Evolutionary conservation across 2,113 vertebrate genomes (phyloP), one percentile per base, ranked within the genome.

Genomic region (Pelmatolapia mariae): DNA sequence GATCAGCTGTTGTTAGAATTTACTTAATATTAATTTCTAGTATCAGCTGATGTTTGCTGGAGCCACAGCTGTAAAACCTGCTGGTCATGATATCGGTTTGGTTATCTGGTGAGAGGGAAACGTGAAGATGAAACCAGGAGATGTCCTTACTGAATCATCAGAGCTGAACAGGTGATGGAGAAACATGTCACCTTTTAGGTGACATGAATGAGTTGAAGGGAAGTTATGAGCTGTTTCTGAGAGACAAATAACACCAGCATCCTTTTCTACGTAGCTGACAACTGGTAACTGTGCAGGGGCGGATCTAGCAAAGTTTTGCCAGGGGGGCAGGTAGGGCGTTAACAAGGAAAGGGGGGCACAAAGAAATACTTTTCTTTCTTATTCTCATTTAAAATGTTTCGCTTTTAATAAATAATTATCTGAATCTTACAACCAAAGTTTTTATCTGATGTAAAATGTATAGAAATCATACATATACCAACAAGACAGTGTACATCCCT

Each of bases 11-110:
- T 24, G 53, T 12, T 54, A 54, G 10, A 22, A 54, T 54, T 54
- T 54, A 26, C 22, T 54, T 54, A 22, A 54, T 54, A 54, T 54
- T 22, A 4, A 2, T 53, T 53, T 22, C 52, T 22, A 53, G 19
- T 22, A 22, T 53, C 19, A 53, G 1, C 19, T 53, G 52, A 53
- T 22, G 19, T 53, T 53, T 22, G 10, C 19, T 53, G 52, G 52
- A 22, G 52, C 52, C 19, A 22, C 52, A 53, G 52, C 5, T 1
- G 19, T n/a, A 53, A 53, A 53, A 8, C 0, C 19, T n/a, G 9
- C 19, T n/a, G 9, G 19, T 53, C 19, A 53, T 53, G 50, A 53
- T 1, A 4, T n/a, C 0, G 1, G 19, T 10, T 53, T 2, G 5
- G 9, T 1, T 53, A 53, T 53, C 2, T 53, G 52, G 19, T 53